phyloP scores from a whole-genome alignment of 2,888 invertebrate genomes.

The Lysandra coridon region DNA sequence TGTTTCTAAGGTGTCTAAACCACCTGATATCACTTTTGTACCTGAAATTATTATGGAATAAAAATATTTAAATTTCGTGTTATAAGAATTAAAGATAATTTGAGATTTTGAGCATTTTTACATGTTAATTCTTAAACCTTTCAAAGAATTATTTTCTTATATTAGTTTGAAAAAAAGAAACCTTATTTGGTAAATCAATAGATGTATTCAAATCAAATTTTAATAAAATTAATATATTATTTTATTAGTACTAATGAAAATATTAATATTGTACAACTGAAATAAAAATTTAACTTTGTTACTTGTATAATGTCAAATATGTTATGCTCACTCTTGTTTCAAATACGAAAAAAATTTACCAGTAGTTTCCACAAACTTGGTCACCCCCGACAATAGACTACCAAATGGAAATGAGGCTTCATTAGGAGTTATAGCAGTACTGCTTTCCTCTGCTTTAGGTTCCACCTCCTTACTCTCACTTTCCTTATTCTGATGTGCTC shows the following conservation, averaged over 20 bases:
- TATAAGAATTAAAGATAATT: not conserved
- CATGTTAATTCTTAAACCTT: no score
- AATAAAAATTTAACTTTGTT: no score
- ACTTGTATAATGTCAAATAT: no score
- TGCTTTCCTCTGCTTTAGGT: slow-evolving; percentile 30
- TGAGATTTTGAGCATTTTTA: no score
- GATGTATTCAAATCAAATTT: no score
- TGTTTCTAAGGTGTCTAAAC: slow-evolving; percentile 93
- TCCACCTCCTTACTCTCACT: slow-evolving; percentile 37
- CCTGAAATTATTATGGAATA: slow-evolving; percentile 60
- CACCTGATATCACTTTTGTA: slow-evolving; percentile 87
- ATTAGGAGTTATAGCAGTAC: slow-evolving; percentile 42
- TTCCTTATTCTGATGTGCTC: slow-evolving; percentile 48
- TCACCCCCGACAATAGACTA: slow-evolving; percentile 84
- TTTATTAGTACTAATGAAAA: no score
- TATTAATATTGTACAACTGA: no score
- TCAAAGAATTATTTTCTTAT: no score
- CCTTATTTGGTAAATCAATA: no score
- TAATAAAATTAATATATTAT: no score
- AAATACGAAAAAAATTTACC: slow-evolving; percentile 51
- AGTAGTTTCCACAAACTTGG: slow-evolving; percentile 86
- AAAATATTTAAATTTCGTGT: not conserved
- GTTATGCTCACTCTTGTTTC: no score
- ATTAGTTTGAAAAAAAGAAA: no score
- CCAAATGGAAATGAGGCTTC: slow-evolving; percentile 79